phyloP scores from a whole-genome alignment of 2,888 invertebrate species.

The Malachius bipustulatus region DNA sequence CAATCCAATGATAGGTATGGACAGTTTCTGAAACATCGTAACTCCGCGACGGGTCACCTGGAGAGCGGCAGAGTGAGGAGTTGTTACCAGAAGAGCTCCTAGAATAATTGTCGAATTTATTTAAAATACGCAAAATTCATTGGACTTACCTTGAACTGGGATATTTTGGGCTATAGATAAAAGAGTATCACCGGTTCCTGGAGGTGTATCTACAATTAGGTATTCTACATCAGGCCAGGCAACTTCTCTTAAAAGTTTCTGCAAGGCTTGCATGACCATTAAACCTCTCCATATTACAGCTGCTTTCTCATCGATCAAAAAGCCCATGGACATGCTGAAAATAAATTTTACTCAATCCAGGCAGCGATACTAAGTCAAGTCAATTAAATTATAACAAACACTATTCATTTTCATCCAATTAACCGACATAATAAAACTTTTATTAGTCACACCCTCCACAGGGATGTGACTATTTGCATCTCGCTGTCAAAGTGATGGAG shows the following conservation, averaged over 20 bases:
- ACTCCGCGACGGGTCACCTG: constrained; percentile 78
- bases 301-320: constrained; percentile 70
- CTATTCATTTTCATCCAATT: no score
- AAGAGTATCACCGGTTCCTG: constrained; percentile 94
- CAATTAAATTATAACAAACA: no score
- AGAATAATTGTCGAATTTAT: no score
- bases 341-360: no score
- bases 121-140: constrained; percentile 1
- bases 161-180: constrained; percentile 82
- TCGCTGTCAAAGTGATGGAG: no score
- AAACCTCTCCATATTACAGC: constrained; percentile 92
- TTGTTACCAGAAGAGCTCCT: constrained; percentile 84
- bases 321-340: constrained; percentile 90
- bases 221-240: constrained; percentile 81
- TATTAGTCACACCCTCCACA: no score
- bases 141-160: constrained; percentile 57
- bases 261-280: constrained; percentile 92
- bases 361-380: no score
- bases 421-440: no score
- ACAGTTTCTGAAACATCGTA: constrained; percentile 75
- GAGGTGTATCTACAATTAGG: constrained; percentile 87
- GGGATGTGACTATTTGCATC: no score
- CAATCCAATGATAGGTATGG: constrained; percentile 74
- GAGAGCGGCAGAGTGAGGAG: constrained; percentile 79
- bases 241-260: constrained; percentile 74